phyloP scores from a whole-genome alignment of 2,797 vertebrate genomes.

The Danio albolineatus region DNA sequence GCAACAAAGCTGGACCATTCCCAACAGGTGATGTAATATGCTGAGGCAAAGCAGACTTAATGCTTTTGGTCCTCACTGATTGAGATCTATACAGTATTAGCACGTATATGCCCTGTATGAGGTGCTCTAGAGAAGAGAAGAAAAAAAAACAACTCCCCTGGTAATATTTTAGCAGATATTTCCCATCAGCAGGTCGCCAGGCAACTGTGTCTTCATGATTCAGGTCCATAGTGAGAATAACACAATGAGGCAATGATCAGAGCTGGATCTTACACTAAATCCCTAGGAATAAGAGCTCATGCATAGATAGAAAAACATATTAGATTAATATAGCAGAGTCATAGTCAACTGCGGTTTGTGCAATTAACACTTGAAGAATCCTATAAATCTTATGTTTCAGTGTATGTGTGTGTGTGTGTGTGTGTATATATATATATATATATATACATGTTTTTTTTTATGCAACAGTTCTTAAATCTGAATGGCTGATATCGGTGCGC shows the following conservation, averaged over 20 bases:
- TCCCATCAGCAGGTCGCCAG: conserved; percentile 82
- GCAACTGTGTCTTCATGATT: conserved; percentile 85
- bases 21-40: conserved; percentile 44
- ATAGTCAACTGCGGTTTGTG: background rate
- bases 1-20: conserved; percentile 31
- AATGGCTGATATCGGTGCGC: no score
- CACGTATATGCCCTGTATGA: background rate
- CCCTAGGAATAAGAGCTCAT: background rate
- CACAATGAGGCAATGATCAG: conserved; percentile 80
- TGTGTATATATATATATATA: no score
- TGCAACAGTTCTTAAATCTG: no score
- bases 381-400: no score
- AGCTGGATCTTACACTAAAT: conserved; percentile 38
- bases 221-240: conserved; percentile 70
- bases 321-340: background rate
- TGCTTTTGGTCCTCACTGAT: conserved; percentile 8
- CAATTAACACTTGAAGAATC: conserved; percentile 15
- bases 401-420: no score
- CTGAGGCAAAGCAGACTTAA: conserved; percentile 14
- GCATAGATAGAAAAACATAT: background rate
- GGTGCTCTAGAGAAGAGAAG: background rate
- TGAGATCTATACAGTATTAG: conserved; percentile 46
- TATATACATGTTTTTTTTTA: no score
- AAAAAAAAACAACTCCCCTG: conserved; percentile 32
- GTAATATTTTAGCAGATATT: conserved; percentile 57